A percentile compares a stretch with the other conserved stretches of the same genome.
These are phyloP conservation scores for Zaprionus lachaisei DNA, from an alignment of 1,140 invertebrate species.

Conservation along the genomic window DNA sequence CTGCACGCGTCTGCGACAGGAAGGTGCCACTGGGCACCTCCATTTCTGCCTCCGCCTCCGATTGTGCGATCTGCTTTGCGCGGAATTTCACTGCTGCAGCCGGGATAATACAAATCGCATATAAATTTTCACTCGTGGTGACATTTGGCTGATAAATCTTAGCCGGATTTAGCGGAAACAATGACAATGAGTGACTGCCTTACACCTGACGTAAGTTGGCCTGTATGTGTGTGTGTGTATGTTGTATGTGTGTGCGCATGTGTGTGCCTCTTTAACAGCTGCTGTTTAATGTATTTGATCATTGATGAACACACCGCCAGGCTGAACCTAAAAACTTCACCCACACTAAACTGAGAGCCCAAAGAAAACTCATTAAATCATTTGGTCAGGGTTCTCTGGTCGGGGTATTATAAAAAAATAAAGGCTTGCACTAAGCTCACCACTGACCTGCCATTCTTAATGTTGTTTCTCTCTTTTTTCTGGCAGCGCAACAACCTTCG, in stretches of 20 bases:
- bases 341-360: conserved; percentile 22
- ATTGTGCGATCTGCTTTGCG: conserved; percentile 60
- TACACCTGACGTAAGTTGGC: conserved; percentile 25
- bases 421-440: conserved; percentile 58
- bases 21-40: conserved; percentile 41
- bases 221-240: not conserved
- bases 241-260: not conserved
- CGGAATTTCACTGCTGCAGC: conserved; percentile 36
- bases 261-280: conserved; percentile 47
- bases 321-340: conserved; percentile 35
- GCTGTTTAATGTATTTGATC: conserved; percentile 69
- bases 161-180: conserved; percentile 68
- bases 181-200: conserved; percentile 43
- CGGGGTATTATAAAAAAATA: conserved; percentile 44
- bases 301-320: conserved; percentile 46
- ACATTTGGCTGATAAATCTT: conserved; percentile 80
- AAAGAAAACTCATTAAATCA: conserved; percentile 78
- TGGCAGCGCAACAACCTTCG: conserved; percentile 12
- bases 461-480: not conserved
- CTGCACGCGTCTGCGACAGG: not conserved
- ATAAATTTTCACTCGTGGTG: conserved; percentile 72
- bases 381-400: conserved; percentile 38
- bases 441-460: conserved; percentile 13
- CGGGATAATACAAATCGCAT: conserved; percentile 48
- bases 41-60: conserved; percentile 3